Conservation (phyloP, 2,888 invertebrate species). For the Spisula subtruncata region DNA sequence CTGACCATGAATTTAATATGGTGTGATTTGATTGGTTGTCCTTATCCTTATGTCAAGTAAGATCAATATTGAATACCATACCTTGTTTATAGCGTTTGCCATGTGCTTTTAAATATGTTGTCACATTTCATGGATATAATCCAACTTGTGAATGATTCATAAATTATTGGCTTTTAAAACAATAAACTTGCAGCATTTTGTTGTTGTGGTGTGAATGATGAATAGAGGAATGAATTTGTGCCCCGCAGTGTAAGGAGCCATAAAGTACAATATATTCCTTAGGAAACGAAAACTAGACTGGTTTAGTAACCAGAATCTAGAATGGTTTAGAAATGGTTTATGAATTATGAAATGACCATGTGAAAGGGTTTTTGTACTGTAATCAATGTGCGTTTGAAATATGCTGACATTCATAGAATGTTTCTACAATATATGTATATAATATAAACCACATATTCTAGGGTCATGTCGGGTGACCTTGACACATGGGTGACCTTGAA, state of each 20-base stretch:
- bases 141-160: neutral
- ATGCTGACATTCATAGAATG: too few relatives aligned
- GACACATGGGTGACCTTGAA: too few relatives aligned
- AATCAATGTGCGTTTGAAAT: neutral
- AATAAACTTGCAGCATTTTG: neutral
- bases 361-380: neutral
- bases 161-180: slow-evolving; percentile 1
- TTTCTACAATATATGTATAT: neutral
- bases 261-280: neutral
- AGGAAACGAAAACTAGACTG: neutral
- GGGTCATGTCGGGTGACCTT: neutral
- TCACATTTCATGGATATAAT: neutral
- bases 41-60: too few relatives aligned
- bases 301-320: too few relatives aligned
- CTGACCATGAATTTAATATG: too few relatives aligned
- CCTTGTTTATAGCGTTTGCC: neutral
- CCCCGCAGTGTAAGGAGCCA: neutral
- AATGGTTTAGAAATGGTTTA: neutral
- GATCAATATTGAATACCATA: too few relatives aligned
- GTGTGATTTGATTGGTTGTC: too few relatives aligned
- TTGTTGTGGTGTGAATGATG: neutral
- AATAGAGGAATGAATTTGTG: neutral
- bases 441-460: neutral
- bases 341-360: neutral
- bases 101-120: neutral